These are phyloP conservation scores for Percopsis omiscomaycus DNA, from an alignment of 2,797 vertebrate species.

Conservation along the genomic window DNA sequence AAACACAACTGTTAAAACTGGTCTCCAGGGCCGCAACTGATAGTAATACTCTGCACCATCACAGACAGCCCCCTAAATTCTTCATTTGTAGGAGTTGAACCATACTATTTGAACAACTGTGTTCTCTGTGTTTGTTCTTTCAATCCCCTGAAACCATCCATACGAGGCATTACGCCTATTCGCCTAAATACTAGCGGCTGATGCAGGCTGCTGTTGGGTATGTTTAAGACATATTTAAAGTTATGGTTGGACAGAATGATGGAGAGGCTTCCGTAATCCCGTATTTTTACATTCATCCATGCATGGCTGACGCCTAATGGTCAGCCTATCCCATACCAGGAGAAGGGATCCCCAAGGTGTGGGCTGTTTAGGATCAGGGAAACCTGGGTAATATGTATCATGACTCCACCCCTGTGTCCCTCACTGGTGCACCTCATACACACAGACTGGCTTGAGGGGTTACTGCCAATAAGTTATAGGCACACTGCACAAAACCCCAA, in stretches of 20 bases:
- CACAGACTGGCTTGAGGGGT: constrained; percentile 48
- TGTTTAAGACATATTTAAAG: constrained; percentile 29
- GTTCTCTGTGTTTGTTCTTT: constrained; percentile 25
- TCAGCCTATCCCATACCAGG: constrained; percentile 37
- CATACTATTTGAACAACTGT: constrained; percentile 43
- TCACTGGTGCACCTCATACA: constrained; percentile 54
- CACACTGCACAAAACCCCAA: too few relatives aligned
- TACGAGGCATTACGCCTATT: constrained; percentile 6
- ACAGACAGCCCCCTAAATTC: constrained; percentile 56
- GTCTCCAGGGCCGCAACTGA: constrained; percentile 70
- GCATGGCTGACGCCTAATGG: constrained; percentile 56
- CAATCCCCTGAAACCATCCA: background rate
- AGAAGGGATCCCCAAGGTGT: constrained; percentile 57
- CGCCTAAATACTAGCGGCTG: constrained; percentile 38
- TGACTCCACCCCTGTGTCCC: constrained; percentile 40
- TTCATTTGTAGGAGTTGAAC: constrained; percentile 27
- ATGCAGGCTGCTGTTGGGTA: constrained; percentile 34
- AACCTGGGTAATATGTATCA: constrained; percentile 45
- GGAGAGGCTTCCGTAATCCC: constrained; percentile 58
- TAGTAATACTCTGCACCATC: constrained; percentile 47
- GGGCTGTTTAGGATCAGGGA: constrained; percentile 34
- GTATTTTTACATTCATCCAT: constrained; percentile 74
- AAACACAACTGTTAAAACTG: constrained; percentile 78
- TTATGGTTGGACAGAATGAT: constrained; percentile 52
- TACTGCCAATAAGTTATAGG: constrained; percentile 48